Base-by-base conservation (phyloP, 2,113 vertebrate species). In the Pelobates fuscus region DNA sequence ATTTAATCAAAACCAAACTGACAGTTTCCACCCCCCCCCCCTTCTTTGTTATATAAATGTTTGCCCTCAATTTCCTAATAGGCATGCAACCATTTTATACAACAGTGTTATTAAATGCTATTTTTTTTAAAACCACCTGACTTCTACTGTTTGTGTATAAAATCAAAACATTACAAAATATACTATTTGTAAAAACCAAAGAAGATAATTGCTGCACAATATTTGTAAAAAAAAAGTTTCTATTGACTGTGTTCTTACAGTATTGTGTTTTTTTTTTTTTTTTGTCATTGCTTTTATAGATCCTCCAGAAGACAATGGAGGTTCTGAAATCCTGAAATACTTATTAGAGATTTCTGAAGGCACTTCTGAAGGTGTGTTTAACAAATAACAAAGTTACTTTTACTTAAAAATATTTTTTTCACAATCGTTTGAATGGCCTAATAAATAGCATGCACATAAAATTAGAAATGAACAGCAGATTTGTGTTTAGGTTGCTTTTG, bases 341-440 rank as follows among this genome's bases (percentile, higher is more conserved):
- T 85, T 98, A 62, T 83, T 99, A 61, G 96, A 99, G 86, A 92
- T 94, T 80, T 95, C 94, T 43, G 94, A 98, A 84, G 95, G 94
- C 64, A 92, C 87, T 86, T 93, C 88, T 18, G 95, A 98, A 93
- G 95, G 97, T 98, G 84, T 74, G 73, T 68, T 14, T n/a, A n/a
- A n/a, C n/a, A n/a, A n/a, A n/a, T n/a, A n/a, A n/a, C n/a, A n/a
- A 41, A 41, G 37, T 41, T 41, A 41, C 37, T 41, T 41, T 41
- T 41, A 8, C 2, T 8, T 41, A 41, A 8, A 41, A 8, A 41
- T 41, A 2, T n/a, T n/a, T n/a, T 52, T 54, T 26, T 24, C 25
- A 23, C 30, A 37, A 41, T 17, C 14, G 11, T 12, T 52, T 5
- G 7, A 30, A 52, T n/a, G n/a, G n/a, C n/a, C n/a, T n/a, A n/a